Evolutionary conservation across 1,140 invertebrate genomes (phyloP).

Genomic region (Halictus rubicundus): DNA sequence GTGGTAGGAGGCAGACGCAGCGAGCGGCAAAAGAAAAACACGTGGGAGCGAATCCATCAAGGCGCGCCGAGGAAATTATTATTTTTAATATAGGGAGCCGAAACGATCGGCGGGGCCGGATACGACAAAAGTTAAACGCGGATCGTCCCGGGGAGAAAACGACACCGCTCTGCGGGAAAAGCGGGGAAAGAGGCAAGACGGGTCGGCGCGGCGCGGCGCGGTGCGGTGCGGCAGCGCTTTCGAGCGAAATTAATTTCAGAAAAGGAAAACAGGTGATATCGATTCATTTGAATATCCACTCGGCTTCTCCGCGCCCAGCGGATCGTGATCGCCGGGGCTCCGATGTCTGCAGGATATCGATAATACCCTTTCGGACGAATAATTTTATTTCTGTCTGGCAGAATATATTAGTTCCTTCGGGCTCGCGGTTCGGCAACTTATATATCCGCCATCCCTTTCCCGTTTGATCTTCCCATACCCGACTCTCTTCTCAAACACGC

Average conservation of each 20-base stretch:
- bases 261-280: conserved; percentile 66
- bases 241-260: conserved; percentile 62
- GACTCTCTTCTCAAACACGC: conserved; percentile 41
- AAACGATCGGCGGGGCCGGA: background rate
- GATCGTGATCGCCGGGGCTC: background rate
- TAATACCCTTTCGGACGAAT: conserved; percentile 60
- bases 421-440: conserved; percentile 56
- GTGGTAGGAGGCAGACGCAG: too few species aligned
- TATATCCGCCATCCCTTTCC: conserved; percentile 44
- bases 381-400: conserved; percentile 61
- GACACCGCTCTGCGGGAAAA: too few species aligned
- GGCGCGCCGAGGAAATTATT: conserved; percentile 33
- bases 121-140: background rate
- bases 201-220: too few species aligned
- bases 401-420: conserved; percentile 63
- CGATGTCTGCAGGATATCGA: conserved; percentile 52
- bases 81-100: conserved; percentile 51
- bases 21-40: background rate
- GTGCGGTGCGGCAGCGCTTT: background rate
- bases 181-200: too few species aligned
- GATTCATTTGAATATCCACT: conserved; percentile 66
- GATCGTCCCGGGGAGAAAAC: too few species aligned
- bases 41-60: conserved; percentile 1
- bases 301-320: background rate
- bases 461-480: conserved; percentile 49